Evolutionary conservation across 2,797 vertebrate genomes (phyloP).

Genomic region (Microctenopoma lineatum): DNA sequence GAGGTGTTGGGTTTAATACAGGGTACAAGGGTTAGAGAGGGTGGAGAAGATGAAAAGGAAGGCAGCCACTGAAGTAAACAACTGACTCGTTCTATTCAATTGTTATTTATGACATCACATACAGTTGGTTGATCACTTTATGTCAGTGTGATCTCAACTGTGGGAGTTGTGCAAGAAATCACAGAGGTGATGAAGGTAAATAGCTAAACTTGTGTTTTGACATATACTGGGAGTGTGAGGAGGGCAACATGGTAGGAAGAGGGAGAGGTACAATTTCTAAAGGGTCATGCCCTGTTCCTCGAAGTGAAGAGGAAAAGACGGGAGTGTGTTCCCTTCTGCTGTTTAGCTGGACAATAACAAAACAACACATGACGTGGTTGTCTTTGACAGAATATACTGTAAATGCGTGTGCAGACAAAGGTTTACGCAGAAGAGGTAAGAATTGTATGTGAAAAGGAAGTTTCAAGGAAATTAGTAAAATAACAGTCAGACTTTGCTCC

Average conservation of each 20-base stretch:
- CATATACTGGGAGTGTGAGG: constrained; percentile 24
- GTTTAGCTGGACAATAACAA: constrained; percentile 65
- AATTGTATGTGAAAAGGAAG: constrained; percentile 30
- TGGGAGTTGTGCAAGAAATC: constrained; percentile 17
- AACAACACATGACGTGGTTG: constrained; percentile 52
- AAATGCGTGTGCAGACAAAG: constrained; percentile 43
- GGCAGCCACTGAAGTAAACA: not conserved
- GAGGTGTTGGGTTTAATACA: constrained; percentile 1
- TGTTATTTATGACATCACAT: not conserved
- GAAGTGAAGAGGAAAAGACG: constrained; percentile 68
- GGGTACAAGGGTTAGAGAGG: not conserved
- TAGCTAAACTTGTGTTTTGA: constrained; percentile 27
- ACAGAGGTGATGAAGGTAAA: constrained; percentile 5
- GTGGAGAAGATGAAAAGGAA: not conserved
- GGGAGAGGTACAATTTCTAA: constrained; percentile 58
- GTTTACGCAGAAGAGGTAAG: constrained; percentile 18
- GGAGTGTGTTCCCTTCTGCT: constrained; percentile 49
- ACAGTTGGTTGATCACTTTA: not conserved
- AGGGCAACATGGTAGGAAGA: constrained; percentile 37
- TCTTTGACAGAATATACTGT: constrained; percentile 43
- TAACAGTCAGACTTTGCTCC: constrained; percentile 15
- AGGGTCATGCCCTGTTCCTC: constrained; percentile 63
- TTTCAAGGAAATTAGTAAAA: constrained; percentile 6
- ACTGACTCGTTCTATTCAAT: not conserved
- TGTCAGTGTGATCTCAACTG: constrained; percentile 3